These are phyloP conservation scores for Menidia beryllina DNA, from an alignment of 2,113 vertebrate genomes.

Conservation along the genomic window DNA sequence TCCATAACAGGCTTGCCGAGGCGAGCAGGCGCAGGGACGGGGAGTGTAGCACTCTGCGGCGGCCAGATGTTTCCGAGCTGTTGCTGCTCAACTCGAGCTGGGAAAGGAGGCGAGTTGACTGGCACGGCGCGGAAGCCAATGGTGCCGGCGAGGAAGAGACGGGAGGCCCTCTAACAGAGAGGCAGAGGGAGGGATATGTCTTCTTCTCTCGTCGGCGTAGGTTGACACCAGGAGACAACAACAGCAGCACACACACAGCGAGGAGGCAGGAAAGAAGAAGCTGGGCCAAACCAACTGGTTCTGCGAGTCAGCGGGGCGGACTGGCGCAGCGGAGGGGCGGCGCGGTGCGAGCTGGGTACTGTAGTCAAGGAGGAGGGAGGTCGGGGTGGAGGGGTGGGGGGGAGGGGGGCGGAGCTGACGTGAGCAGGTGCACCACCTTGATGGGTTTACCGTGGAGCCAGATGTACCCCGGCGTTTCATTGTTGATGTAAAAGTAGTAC, in stretches of 20 bases:
- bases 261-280: constrained; percentile 78
- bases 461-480: constrained; percentile 6
- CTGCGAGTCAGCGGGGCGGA: constrained; percentile 75
- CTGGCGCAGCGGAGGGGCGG: constrained; percentile 78
- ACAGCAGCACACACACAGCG: constrained; percentile 54
- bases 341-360: constrained; percentile 82
- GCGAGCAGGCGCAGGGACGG: constrained; percentile 68
- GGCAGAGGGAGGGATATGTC: constrained; percentile 80
- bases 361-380: constrained; percentile 72
- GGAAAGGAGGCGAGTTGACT: constrained; percentile 79
- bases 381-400: constrained; percentile 56
- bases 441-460: constrained; percentile 30
- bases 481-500: neutral
- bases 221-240: constrained; percentile 84
- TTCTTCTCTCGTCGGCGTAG: constrained; percentile 78
- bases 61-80: constrained; percentile 90
- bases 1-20: constrained; percentile 83
- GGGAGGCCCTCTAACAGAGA: constrained; percentile 70
- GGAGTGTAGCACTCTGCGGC: constrained; percentile 80
- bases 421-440: constrained; percentile 82
- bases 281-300: constrained; percentile 82
- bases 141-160: constrained; percentile 74
- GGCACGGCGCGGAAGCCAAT: constrained; percentile 82
- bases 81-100: constrained; percentile 86
- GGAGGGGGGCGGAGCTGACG: constrained; percentile 41